Evolutionary conservation across 2,888 invertebrate species (phyloP), one percentile per base, ranked within the genome.

Genomic region (Melanargia galathea): DNA sequence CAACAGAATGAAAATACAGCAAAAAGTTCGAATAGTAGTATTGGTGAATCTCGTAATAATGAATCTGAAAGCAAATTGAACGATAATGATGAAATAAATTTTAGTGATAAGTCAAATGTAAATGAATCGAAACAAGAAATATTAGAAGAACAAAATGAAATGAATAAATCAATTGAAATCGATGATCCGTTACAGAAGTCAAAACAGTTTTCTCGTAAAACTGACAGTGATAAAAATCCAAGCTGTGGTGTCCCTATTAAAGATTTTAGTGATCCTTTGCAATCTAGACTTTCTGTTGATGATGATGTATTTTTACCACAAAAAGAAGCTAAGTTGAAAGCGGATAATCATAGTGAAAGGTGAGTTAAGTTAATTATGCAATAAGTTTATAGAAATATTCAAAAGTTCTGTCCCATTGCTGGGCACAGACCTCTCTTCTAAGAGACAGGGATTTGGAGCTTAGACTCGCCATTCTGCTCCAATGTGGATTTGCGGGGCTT

Each of bases 231-330:
- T 67, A 87, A 88, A 63, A 88, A 83, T 11, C 68, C 86, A 1
- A 89, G 89, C 65, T 90, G 87, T 64, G 90, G 92, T 1, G 90
- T 92, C 0, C 90, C 94, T 0, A 93, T 96, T 3, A 92, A 94
- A 56, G 97, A 97, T 81, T 95, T 95, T 71, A 96, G 96, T 65
- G 98, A 98, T 89, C 98, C 98, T 0, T 85, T 98, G 52, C 95
- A 92, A 0, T 86, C 94, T 0, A 86, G 87, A 83, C 85, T 82
- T 67, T 87, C 75, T 11, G 86, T 80, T 33, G 89, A 89, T 6
- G 91, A 92, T 59, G 92, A 92, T 1, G 92, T 91, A 13, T 90
- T 92, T 48, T 68, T 92, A 24, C 87, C 92, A 0, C 87, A 87
- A 26, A 88, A 88, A 58, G 88, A 88, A 55, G 82, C 81, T 0